phyloP scores from a whole-genome alignment of 64 coral and sea anemone species.

The Montipora sp. region DNA sequence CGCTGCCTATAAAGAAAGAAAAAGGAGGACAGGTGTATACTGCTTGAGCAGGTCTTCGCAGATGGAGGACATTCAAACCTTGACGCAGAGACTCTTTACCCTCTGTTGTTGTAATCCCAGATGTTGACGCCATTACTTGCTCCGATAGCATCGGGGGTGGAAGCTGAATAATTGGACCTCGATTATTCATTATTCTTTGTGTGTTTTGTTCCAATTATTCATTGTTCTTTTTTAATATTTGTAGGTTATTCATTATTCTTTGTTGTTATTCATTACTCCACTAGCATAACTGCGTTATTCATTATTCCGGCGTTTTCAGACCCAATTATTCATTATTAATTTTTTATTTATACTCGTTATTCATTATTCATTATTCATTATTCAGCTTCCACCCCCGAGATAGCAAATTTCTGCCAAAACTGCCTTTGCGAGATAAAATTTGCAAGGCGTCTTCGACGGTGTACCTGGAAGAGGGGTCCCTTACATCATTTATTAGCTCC shows the following conservation, averaged over 20 bases:
- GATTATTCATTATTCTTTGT: no score
- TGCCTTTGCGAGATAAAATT: neutral
- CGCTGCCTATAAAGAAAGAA: neutral
- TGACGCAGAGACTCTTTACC: neutral
- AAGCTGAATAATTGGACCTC: no score
- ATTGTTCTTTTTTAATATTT: no score
- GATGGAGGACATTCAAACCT: neutral
- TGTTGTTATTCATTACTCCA: no score
- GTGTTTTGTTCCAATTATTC: no score
- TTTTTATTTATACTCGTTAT: no score
- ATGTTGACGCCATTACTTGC: neutral
- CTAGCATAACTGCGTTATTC: no score
- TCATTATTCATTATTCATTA: no score
- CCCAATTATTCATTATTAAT: no score
- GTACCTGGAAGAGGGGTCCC: neutral
- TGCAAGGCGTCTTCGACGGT: neutral
- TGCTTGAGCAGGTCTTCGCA: neutral
- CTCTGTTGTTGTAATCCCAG: neutral
- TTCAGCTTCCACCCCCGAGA: no score
- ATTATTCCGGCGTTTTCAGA: no score
- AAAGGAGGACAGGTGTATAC: constrained; percentile 7
- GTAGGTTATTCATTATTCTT: no score
- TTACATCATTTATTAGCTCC: neutral
- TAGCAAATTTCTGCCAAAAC: neutral
- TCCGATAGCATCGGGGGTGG: neutral